Percentiles rank a stretch among this genome's conserved stretches.
phyloP scores from a whole-genome alignment of 2,113 vertebrate genomes.

The Hipposideros armiger region DNA sequence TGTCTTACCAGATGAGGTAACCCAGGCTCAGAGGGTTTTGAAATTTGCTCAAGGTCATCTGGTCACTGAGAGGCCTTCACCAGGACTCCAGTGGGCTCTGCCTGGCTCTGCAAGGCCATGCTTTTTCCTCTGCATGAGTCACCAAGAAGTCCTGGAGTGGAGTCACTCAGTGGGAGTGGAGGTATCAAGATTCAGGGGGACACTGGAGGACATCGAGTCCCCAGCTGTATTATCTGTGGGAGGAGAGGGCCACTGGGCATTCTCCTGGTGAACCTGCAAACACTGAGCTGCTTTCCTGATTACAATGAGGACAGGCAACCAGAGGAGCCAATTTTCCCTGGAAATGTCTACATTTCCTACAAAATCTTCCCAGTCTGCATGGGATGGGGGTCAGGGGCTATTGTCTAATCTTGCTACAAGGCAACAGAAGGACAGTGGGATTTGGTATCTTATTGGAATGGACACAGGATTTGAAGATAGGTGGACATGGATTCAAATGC shows the following conservation, averaged over 20 bases:
- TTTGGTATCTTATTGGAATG: not conserved
- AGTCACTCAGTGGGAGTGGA: constrained; percentile 42
- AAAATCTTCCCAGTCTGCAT: not conserved
- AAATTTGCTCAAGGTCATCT: constrained; percentile 64
- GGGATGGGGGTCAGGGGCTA: accelerated
- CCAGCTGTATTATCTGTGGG: not conserved
- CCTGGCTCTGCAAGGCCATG: not conserved
- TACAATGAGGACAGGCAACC: not conserved
- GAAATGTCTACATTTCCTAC: not conserved
- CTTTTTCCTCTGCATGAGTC: constrained; percentile 19
- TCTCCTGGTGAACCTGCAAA: not conserved
- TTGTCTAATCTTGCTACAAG: not conserved
- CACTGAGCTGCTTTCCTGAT: not conserved
- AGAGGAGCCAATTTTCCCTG: not conserved
- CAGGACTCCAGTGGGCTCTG: not conserved
- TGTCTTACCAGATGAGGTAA: not conserved
- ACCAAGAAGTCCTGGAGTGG: constrained; percentile 72
- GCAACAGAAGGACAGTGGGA: not conserved
- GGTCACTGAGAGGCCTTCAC: constrained; percentile 30
- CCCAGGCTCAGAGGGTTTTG: not conserved
- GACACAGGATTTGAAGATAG: not conserved
- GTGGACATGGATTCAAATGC: not conserved
- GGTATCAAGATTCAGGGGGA: not conserved
- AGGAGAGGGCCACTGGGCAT: not conserved
- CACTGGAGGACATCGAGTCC: not conserved